Evolutionary conservation across 2,888 invertebrate species (phyloP), one percentile per base, ranked within the genome.

Genomic region (Anagyrus pseudococci): DNA sequence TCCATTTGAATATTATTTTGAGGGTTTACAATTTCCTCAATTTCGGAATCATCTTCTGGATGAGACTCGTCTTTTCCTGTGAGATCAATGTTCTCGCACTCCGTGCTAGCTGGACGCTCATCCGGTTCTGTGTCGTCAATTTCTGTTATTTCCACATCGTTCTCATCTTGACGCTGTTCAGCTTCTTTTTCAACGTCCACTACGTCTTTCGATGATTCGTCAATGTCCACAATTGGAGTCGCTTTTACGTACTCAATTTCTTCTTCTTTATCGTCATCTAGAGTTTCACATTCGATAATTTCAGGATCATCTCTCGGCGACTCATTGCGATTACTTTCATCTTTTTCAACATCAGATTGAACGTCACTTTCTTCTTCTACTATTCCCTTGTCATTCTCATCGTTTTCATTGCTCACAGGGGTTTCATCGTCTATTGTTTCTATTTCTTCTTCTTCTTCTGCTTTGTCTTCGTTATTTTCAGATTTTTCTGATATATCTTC

Each of bases 121-220:
- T 53, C 53, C 4, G 41, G 17, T 23, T 55, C 41, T 2, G 49
- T 22, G 10, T 58, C 43, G 2, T 62, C 48, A 0, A 56, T 13
- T 29, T 58, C 49, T 6, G 40, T 47, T 7, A 65, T 54, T 57
- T 65, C 58, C n/a, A 57, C n/a, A 19, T 56, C 57, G 13, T 37
- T 37, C 2, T 63, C 62, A 29, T 63, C 58, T 4, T 44, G n/a
- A n/a, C 10, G 29, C 43, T 65, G 44, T 10, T 52, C 4, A 26
- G 43, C 29, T 26, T 64, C 46, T 1, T 23, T 40, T 13, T 57
- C 63, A 10, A 47, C 8, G 3, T 53, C 49, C 10, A 47, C 46
- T 20, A 52, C 46, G 10, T 59, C 62, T 26, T 46, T 46, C 6
- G 58, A 23, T 13, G 56, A 43, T 26, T 43, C 41, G 26, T 55